Evolutionary conservation across 2,113 vertebrate species (phyloP).

Genomic region (Calypte anna): DNA sequence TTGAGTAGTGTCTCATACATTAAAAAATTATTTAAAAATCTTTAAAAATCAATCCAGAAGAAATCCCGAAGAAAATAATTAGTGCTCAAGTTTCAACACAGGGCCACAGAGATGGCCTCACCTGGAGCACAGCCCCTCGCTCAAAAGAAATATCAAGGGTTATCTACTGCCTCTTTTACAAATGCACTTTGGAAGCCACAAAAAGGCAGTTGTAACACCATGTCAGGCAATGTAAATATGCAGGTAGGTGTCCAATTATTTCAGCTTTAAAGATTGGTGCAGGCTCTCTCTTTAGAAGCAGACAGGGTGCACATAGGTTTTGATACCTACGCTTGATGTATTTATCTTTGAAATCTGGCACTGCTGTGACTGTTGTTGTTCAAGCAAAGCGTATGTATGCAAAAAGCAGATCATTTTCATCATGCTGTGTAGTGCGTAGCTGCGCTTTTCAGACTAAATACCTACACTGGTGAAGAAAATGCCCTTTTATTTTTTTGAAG

Average conservation of each 20-base stretch:
- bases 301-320: slow-evolving; percentile 11
- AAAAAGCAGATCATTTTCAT: slow-evolving; percentile 45
- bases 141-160: background rate
- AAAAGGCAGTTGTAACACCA: background rate
- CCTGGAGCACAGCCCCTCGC: background rate
- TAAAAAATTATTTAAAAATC: background rate
- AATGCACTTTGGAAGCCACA: background rate
- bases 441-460: slow-evolving; percentile 18
- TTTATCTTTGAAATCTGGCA: slow-evolving; percentile 55
- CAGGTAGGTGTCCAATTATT: slow-evolving; percentile 54
- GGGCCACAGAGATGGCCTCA: background rate
- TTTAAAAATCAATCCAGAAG: background rate
- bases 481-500: slow-evolving; percentile 41
- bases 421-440: slow-evolving; percentile 4
- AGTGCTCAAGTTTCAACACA: background rate
- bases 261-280: slow-evolving; percentile 30
- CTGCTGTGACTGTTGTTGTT: slow-evolving; percentile 40
- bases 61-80: background rate
- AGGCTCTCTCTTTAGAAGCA: slow-evolving; percentile 14
- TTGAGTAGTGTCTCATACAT: background rate
- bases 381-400: background rate
- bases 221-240: slow-evolving; percentile 47
- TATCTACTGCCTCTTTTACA: background rate
- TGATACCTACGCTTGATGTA: slow-evolving; percentile 2
- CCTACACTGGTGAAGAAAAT: slow-evolving; percentile 32